Percentiles rank a stretch among this genome's conserved stretches.
Conservation (phyloP, 2,888 invertebrate species). For the Microplitis manilae region DNA sequence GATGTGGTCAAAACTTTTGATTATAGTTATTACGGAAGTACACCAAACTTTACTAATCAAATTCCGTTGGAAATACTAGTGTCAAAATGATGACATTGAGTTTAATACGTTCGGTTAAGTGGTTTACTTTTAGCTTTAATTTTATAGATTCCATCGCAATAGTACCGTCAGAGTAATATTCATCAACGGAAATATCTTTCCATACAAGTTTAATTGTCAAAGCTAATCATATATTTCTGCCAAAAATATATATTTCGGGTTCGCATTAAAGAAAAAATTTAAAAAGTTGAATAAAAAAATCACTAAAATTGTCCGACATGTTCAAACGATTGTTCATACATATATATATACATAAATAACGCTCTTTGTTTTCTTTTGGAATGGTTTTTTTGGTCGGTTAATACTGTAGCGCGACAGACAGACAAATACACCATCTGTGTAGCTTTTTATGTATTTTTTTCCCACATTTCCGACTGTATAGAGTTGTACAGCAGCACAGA, state of each 20-base stretch:
- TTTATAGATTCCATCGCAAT: background rate
- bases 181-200: background rate
- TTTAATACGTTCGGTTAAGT: background rate
- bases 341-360: background rate
- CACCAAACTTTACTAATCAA: slow-evolving; percentile 25
- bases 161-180: too few relatives aligned
- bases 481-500: background rate
- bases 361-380: background rate
- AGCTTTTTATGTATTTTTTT: background rate
- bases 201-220: background rate
- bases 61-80: slow-evolving; percentile 6
- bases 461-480: background rate
- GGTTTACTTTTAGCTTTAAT: background rate
- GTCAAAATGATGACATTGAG: slow-evolving; percentile 11
- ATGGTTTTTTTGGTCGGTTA: background rate
- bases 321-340: background rate
- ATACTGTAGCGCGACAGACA: background rate
- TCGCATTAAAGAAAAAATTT: background rate
- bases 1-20: slow-evolving; percentile 34
- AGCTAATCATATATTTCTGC: background rate
- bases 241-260: background rate
- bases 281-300: background rate
- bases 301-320: background rate
- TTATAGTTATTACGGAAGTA: slow-evolving; percentile 24
- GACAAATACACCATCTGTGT: background rate